Base-by-base conservation (phyloP, 2,888 invertebrate species). In the Parnassius orleans region DNA sequence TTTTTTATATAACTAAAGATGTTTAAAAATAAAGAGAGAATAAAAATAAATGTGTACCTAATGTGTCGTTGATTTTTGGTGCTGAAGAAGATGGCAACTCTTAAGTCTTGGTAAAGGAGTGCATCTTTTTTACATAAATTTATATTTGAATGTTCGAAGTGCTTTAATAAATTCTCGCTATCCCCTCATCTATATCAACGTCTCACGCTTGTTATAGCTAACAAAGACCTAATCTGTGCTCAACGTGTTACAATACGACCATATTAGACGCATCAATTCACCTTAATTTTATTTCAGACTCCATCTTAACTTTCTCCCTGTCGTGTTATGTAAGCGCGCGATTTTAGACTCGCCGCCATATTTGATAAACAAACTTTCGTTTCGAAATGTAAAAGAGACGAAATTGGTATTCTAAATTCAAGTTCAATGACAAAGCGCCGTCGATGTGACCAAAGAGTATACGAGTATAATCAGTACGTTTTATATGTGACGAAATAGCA, bases 241-340 rank as follows among this genome's bases (percentile, higher is more conserved):
- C 69, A 65, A 41, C 54, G 65, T 65, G 64, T 60, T 61, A 75
- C 73, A 77, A 75, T 70, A 74, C 70, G 55, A 54, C 76, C 78
- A 76, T 79, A 78, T 77, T 72, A 75, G 78, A 72, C 68, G 69
- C 73, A 74, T 78, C 79, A 76, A 81, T 79, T 73, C 79, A 66
- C 69, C 72, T 78, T 80, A 76, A 81, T 78, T 79, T 77, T 68
- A 71, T 75, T 74, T 60, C 24, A 33, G 69, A 75, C 67, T 64
- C 63, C 67, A 61, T 69, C 71, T 63, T 53, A 52, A 58, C 69
- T 73, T 64, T 78, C 78, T 78, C 81, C 75, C 75, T 68, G 68
- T 67, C 43, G 65, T 74, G 69, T 69, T 64, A 66, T 55, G 61
- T 54, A 64, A 68, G 61, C 58, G 41, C 65, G 57, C 61, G 57